phyloP scores from a whole-genome alignment of 2,797 vertebrate species.

The Florisuga fusca region DNA sequence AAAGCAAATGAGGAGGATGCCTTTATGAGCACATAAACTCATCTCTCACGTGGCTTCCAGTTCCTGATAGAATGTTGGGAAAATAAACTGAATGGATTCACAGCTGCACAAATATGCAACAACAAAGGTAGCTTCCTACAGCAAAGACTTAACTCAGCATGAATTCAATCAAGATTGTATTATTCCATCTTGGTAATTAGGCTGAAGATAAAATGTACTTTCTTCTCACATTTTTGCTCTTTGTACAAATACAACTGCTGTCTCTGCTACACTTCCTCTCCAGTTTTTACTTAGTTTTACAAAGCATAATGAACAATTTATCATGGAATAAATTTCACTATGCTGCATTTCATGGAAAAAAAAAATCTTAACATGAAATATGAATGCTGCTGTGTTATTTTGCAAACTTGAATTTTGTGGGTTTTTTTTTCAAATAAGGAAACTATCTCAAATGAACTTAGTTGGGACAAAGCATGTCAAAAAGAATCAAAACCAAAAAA shows the following conservation, averaged over 20 bases:
- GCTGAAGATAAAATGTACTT: background rate
- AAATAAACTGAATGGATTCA: conserved; percentile 21
- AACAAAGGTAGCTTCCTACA: conserved; percentile 37
- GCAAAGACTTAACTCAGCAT: background rate
- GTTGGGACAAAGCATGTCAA: background rate
- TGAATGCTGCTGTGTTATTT: background rate
- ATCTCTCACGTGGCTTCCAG: background rate
- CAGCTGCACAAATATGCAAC: conserved; percentile 31
- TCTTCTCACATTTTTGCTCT: background rate
- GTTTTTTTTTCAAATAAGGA: background rate
- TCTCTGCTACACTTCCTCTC: background rate
- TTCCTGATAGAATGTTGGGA: background rate
- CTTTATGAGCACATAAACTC: background rate
- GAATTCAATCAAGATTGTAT: conserved; percentile 49
- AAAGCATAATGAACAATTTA: background rate
- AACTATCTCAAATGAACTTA: background rate
- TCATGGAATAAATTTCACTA: background rate
- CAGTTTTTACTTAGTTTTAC: background rate
- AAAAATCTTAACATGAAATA: background rate
- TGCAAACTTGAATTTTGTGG: background rate
- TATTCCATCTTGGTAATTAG: conserved; percentile 21
- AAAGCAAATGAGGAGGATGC: background rate
- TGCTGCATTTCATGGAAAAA: background rate
- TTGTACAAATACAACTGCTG: background rate
- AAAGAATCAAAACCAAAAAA: background rate